These are phyloP conservation scores for Micrasema longulum DNA, from an alignment of 1,140 invertebrate species.

Conservation along the genomic window DNA sequence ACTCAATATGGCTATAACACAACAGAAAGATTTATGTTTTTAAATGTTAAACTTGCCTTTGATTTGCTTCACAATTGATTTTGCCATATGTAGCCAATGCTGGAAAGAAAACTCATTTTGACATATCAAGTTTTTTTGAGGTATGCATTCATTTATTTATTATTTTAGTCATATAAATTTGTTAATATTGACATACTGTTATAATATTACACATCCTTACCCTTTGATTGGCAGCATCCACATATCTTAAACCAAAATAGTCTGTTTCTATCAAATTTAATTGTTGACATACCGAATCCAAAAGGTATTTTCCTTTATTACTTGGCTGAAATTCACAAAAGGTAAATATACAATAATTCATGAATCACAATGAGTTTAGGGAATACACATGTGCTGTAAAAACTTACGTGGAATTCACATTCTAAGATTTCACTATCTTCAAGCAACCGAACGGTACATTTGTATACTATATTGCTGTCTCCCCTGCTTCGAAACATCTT, in stretches of 20 bases:
- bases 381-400: slow-evolving; percentile 30
- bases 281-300: slow-evolving; percentile 94
- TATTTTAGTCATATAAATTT: no score
- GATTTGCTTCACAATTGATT: slow-evolving; percentile 93
- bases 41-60: slow-evolving; percentile 80
- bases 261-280: slow-evolving; percentile 95
- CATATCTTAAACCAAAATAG: slow-evolving; percentile 96
- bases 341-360: no score
- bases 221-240: slow-evolving; percentile 91
- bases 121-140: no score
- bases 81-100: slow-evolving; percentile 96
- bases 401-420: slow-evolving; percentile 93
- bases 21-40: no score
- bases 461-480: slow-evolving; percentile 88
- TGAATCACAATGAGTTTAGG: neutral
- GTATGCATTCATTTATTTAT: no score
- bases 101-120: slow-evolving; percentile 67
- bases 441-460: slow-evolving; percentile 92
- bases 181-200: no score
- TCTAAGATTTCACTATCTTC: slow-evolving; percentile 95
- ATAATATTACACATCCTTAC: slow-evolving; percentile 69
- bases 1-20: no score
- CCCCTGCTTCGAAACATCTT: slow-evolving; percentile 76
- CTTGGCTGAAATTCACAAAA: slow-evolving; percentile 79
- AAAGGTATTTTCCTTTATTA: slow-evolving; percentile 91